Conservation (phyloP, 1,140 invertebrate species). For the Coelopa frigida region DNA sequence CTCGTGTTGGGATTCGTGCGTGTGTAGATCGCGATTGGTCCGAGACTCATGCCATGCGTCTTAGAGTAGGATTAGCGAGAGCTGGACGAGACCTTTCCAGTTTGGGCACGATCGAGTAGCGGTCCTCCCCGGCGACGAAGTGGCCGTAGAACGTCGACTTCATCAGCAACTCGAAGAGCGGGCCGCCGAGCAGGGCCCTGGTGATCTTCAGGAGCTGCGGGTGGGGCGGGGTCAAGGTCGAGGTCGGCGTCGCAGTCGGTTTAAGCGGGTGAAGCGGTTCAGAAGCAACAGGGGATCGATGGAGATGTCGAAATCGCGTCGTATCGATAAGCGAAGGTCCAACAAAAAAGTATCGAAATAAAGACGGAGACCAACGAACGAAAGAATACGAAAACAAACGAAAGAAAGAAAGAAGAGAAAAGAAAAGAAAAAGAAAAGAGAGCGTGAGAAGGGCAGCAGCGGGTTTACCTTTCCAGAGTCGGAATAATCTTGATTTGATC, state of each 20-base stretch:
- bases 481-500: conserved; percentile 44
- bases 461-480: conserved; percentile 42
- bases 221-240: neutral
- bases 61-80: neutral
- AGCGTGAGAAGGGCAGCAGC: conserved; percentile 20
- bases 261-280: neutral
- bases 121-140: conserved; percentile 95
- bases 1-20: no score
- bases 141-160: conserved; percentile 96
- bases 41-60: neutral
- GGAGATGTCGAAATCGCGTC: no score
- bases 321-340: neutral
- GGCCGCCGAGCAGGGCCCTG: conserved; percentile 73
- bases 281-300: conserved; percentile 7
- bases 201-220: conserved; percentile 79
- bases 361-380: conserved; percentile 4
- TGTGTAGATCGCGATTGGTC: no score
- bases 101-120: conserved; percentile 75
- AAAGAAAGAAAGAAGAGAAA: conserved; percentile 16
- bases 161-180: conserved; percentile 81
- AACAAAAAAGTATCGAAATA: neutral
- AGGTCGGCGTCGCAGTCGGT: neutral
- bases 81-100: conserved; percentile 54
- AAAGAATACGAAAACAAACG: conserved; percentile 12
- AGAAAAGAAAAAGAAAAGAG: conserved; percentile 43